Evolutionary conservation across 2,113 vertebrate genomes (phyloP).

Genomic region (Trochalopteron elliotii): DNA sequence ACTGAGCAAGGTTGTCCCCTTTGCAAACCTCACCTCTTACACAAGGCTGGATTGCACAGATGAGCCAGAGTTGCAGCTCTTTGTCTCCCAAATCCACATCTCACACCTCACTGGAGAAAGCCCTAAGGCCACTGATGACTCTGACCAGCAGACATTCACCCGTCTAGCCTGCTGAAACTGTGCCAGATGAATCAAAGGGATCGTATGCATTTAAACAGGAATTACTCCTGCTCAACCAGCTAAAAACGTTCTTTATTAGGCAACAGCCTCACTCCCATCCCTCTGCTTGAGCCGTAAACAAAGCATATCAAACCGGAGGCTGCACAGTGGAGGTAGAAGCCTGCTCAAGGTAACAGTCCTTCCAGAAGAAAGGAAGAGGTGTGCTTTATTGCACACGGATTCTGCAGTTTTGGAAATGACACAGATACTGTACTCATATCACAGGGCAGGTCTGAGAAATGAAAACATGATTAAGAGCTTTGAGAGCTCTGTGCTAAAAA

Average conservation of each 20-base stretch:
- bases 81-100: slow-evolving; percentile 28
- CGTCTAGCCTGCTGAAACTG: not conserved
- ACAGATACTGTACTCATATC: not conserved
- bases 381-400: not conserved
- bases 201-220: not conserved
- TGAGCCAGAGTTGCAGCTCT: not conserved
- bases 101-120: slow-evolving; percentile 45
- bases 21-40: not conserved
- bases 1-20: not conserved
- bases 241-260: not conserved
- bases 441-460: not conserved
- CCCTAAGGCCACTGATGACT: not conserved
- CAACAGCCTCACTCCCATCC: not conserved
- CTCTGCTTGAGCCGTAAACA: not conserved
- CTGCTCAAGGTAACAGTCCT: not conserved
- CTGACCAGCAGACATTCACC: not conserved
- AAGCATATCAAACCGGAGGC: not conserved
- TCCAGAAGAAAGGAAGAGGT: not conserved
- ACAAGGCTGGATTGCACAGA: not conserved
- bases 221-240: not conserved
- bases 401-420: not conserved
- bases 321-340: not conserved
- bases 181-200: slow-evolving; percentile 32
- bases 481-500: not conserved
- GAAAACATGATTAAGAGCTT: not conserved